Conservation (phyloP, 1,140 invertebrate genomes). For the Parapsyche elsis region DNA sequence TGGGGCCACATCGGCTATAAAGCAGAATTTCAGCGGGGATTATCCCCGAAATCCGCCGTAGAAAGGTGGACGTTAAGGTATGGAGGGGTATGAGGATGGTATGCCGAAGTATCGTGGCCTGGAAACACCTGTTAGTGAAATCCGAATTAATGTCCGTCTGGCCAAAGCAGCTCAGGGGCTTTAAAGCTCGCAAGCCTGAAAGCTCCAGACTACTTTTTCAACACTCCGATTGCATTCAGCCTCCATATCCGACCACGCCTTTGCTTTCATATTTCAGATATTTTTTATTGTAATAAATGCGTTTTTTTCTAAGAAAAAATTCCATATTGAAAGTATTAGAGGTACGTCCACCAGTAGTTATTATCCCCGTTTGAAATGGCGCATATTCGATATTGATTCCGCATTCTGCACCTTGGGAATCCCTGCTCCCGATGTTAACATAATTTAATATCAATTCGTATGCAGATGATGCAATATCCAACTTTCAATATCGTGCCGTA, state of each 20-base stretch:
- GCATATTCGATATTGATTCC: not conserved
- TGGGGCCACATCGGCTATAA: constrained; percentile 31
- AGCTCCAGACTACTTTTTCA: not conserved
- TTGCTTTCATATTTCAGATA: no score
- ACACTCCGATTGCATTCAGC: no score
- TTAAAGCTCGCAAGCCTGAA: constrained; percentile 23
- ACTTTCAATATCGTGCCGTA: not conserved
- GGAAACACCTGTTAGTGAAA: constrained; percentile 55
- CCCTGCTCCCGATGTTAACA: not conserved
- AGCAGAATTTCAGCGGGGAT: constrained; percentile 40
- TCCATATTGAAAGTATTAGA: no score
- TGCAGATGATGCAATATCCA: constrained; percentile 4
- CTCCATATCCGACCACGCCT: no score
- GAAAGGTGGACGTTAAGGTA: not conserved
- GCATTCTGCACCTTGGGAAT: not conserved
- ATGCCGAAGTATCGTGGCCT: constrained; percentile 39
- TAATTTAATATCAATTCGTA: not conserved
- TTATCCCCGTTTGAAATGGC: no score
- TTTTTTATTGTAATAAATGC: no score
- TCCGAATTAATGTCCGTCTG: constrained; percentile 56
- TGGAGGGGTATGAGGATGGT: constrained; percentile 4
- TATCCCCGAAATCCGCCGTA: constrained; percentile 15
- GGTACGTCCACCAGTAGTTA: no score
- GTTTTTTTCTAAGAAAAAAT: no score
- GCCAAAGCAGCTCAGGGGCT: constrained; percentile 19